These are phyloP conservation scores for Megaustenia siamemsis DNA, from an alignment of 2,888 invertebrate species.

Conservation along the genomic window DNA sequence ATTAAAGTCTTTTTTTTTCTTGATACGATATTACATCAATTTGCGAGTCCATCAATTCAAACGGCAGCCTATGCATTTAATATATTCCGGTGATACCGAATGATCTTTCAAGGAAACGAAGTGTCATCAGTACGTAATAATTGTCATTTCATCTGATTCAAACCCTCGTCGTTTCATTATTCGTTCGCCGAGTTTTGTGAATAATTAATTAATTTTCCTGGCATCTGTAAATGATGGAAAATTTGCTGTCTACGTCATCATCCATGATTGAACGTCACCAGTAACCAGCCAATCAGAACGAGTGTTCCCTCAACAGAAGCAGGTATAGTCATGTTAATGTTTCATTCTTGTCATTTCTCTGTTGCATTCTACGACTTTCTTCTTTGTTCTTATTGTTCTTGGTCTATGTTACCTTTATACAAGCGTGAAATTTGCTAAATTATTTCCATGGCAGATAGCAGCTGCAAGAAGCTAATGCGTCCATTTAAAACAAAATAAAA, in stretches of 20 bases:
- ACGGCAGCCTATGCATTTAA: slow-evolving; percentile 15
- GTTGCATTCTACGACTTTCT: neutral
- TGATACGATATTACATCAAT: too few relatives aligned
- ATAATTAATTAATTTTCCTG: neutral
- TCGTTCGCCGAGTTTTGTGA: neutral
- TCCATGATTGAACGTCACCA: slow-evolving; percentile 46
- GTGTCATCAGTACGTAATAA: neutral
- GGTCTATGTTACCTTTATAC: too few relatives aligned
- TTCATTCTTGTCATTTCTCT: neutral
- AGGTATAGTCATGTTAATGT: slow-evolving; percentile 20
- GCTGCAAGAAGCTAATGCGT: too few relatives aligned
- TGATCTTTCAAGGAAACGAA: neutral
- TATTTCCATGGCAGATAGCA: too few relatives aligned
- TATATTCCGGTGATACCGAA: neutral
- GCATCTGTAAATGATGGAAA: slow-evolving; percentile 44
- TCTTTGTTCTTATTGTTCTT: too few relatives aligned
- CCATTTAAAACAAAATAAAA: too few relatives aligned
- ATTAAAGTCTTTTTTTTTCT: neutral
- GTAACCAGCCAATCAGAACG: slow-evolving; percentile 34
- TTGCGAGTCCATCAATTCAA: too few relatives aligned
- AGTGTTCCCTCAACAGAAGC: slow-evolving; percentile 30
- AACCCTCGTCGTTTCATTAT: neutral
- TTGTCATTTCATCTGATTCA: too few relatives aligned
- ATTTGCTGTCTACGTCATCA: slow-evolving; percentile 46
- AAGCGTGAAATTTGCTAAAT: too few relatives aligned